These are phyloP conservation scores for Spea hammondii DNA, from an alignment of 2,797 vertebrate species.

Conservation along the genomic window DNA sequence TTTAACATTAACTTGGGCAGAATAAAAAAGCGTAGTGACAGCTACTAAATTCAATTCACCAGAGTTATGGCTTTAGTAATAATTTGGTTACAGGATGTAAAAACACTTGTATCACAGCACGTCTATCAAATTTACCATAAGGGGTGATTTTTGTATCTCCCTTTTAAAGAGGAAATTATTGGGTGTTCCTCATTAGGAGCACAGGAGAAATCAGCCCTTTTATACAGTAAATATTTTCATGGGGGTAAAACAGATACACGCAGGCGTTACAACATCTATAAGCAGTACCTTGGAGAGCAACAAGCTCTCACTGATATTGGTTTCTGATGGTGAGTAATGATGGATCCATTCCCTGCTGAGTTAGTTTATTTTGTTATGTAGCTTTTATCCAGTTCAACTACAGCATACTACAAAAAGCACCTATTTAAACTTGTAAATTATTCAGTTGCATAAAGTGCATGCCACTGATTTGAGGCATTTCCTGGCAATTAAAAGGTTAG, in stretches of 20 bases:
- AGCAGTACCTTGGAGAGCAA: constrained; percentile 1
- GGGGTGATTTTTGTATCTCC: background rate
- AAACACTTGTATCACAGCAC: constrained; percentile 7
- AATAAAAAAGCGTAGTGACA: constrained; percentile 63
- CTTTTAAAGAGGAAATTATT: constrained; percentile 9
- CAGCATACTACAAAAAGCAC: too few relatives aligned
- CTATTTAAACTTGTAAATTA: too few relatives aligned
- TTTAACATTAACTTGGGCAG: constrained; percentile 57
- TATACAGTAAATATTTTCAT: background rate
- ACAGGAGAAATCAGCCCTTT: background rate
- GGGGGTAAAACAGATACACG: background rate
- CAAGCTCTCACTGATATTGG: background rate
- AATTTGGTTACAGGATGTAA: constrained; percentile 51
- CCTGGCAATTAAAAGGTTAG: too few relatives aligned
- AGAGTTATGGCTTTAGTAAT: constrained; percentile 57
- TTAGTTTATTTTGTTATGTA: too few relatives aligned
- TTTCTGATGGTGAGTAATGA: too few relatives aligned
- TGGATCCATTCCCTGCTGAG: too few relatives aligned
- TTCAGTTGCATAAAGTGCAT: too few relatives aligned
- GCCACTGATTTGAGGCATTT: too few relatives aligned
- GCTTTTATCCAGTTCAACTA: too few relatives aligned
- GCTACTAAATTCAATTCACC: constrained; percentile 57
- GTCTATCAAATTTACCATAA: constrained; percentile 14
- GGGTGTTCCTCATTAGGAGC: background rate
- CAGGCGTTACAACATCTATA: background rate